Conservation (phyloP, 2,113 vertebrate genomes). For the Ia io region DNA sequence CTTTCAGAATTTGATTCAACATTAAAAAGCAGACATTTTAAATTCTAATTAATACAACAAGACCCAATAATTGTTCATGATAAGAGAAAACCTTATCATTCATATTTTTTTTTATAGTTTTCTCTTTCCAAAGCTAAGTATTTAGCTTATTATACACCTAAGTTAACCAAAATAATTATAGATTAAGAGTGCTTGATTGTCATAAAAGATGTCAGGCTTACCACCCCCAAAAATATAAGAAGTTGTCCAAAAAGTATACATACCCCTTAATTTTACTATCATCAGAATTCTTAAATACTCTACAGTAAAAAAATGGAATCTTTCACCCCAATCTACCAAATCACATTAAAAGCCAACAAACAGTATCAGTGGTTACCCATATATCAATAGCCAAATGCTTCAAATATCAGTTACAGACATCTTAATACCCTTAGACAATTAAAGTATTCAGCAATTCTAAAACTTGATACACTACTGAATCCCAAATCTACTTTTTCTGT, state of each 20-base stretch:
- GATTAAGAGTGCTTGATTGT: background rate
- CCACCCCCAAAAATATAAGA: conserved; percentile 7
- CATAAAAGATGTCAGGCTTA: background rate
- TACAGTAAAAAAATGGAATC: conserved; percentile 1
- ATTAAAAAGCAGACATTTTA: conserved; percentile 21
- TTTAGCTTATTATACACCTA: background rate
- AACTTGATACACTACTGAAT: background rate
- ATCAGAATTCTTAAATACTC: conserved; percentile 18
- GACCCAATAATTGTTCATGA: background rate
- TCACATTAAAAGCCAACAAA: background rate
- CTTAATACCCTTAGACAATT: background rate
- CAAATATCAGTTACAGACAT: background rate
- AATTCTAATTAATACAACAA: conserved; percentile 24
- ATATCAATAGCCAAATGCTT: background rate
- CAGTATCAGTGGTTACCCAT: background rate
- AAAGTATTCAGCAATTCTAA: conserved; percentile 29
- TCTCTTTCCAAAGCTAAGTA: background rate
- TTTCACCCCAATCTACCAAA: background rate
- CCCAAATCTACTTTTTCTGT: background rate
- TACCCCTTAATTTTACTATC: background rate
- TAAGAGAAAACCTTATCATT: background rate
- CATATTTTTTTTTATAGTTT: background rate
- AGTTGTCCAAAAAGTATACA: background rate
- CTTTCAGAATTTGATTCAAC: conserved; percentile 39
- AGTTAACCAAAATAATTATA: background rate